Percentiles rank a stretch among this genome's conserved stretches.
phyloP scores from a whole-genome alignment of 2,888 invertebrate species.

The Catocala fraxini region DNA sequence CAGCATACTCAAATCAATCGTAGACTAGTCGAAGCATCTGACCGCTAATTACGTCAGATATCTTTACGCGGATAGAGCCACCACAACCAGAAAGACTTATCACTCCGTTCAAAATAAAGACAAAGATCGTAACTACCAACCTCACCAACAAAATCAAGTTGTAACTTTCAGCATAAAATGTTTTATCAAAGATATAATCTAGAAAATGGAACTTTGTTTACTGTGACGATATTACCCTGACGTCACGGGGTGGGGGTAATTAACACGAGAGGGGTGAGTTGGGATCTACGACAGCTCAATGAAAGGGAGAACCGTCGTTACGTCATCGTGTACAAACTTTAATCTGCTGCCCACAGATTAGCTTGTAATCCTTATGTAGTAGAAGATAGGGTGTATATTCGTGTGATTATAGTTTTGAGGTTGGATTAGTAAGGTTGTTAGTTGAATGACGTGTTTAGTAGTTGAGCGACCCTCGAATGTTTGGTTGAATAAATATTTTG shows the following conservation, averaged over 20 bases:
- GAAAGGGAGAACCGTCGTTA: slow-evolving; percentile 54
- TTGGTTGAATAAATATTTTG: slow-evolving; percentile 43
- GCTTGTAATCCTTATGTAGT: slow-evolving; percentile 2
- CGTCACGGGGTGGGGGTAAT: slow-evolving; percentile 62
- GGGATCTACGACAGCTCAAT: slow-evolving; percentile 59
- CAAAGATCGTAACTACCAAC: neutral
- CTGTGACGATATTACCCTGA: slow-evolving; percentile 58
- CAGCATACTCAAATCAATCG: too few species aligned
- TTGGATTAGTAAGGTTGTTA: slow-evolving; percentile 21
- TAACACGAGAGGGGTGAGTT: slow-evolving; percentile 53
- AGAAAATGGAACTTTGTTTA: slow-evolving; percentile 50
- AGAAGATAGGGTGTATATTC: slow-evolving; percentile 23
- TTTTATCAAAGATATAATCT: slow-evolving; percentile 31
- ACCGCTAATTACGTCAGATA: too few species aligned
- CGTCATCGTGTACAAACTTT: slow-evolving; percentile 49
- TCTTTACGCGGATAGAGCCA: too few species aligned
- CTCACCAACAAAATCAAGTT: slow-evolving; percentile 1
- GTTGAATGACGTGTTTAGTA: slow-evolving; percentile 33
- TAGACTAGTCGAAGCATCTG: too few species aligned
- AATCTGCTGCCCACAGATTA: slow-evolving; percentile 1
- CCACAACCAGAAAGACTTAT: too few species aligned
- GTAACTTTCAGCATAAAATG: slow-evolving; percentile 4
- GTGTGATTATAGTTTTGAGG: slow-evolving; percentile 7
- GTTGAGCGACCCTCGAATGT: slow-evolving; percentile 32
- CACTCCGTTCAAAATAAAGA: too few species aligned